Conservation (phyloP, 2,888 invertebrate species). For the Luperina testacea region DNA sequence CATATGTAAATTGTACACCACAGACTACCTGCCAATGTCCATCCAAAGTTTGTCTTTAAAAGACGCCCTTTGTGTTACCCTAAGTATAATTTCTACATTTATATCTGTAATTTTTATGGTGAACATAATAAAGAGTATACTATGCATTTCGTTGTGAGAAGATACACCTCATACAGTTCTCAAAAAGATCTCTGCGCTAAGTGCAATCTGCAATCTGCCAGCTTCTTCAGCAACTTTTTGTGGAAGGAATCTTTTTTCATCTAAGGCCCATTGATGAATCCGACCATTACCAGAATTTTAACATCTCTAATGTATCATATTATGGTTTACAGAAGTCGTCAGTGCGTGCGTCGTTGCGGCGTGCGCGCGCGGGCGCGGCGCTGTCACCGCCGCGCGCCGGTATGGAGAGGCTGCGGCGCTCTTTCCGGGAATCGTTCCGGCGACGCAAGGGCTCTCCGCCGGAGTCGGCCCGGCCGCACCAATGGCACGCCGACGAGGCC, state of each 20-base stretch:
- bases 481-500: conserved; percentile 99
- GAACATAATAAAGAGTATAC: background rate
- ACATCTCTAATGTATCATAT: conserved; percentile 15
- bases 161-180: too few species aligned
- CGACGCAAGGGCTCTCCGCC: conserved; percentile 96
- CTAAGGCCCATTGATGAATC: background rate
- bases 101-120: background rate
- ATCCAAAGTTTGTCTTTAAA: background rate
- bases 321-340: conserved; percentile 84
- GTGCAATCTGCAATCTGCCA: background rate
- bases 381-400: conserved; percentile 89
- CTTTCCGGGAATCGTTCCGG: conserved; percentile 98
- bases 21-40: background rate
- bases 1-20: background rate
- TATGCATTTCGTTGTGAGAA: background rate
- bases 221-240: background rate
- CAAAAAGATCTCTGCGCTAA: background rate
- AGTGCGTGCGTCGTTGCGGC: conserved; percentile 86
- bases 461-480: conserved; percentile 98
- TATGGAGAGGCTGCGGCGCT: conserved; percentile 97
- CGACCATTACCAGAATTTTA: background rate
- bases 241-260: background rate
- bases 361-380: conserved; percentile 86
- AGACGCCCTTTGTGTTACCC: background rate
- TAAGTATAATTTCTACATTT: background rate